Base-by-base conservation (phyloP, 2,888 invertebrate genomes). In the Schrankia costaestrigalis region DNA sequence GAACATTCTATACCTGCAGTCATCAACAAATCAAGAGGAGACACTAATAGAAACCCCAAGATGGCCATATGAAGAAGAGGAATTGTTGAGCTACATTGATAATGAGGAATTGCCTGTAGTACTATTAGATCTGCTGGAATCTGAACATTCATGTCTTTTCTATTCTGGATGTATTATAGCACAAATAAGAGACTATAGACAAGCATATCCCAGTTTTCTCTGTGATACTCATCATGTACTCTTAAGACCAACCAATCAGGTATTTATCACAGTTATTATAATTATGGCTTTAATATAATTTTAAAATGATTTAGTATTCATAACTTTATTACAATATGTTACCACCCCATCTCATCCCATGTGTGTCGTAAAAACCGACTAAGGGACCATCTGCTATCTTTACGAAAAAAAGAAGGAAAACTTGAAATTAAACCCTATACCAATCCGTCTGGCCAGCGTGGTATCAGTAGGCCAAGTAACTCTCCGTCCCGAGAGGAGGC, bases 131-230 rank as follows among this genome's bases (percentile, higher is more conserved):
- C 84, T 97, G 52, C 83, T 97, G 42, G 96, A 95, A 71, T 90
- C 93, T 5, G 93, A 94, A 69, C 92, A 95, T 71, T 94, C 95
- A 31, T 94, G 94, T 78, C 89, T 97, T 41, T 95, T 96, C 85
- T 96, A 97, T 78, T 95, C 93, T 57, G 97, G 97, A 45, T 96
- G 97, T 86, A 93, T 97, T 47, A 94, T 97, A 71, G 95, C 94
- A 58, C 95, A 97, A 90, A 91, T 97, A 62, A 91, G 96, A 65
- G 97, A 97, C 82, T 95, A 94, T 75, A 90, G 97, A 69, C 94
- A 93, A 84, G 92, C 93, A 55, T 94, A 93, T 86, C 93, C 93
- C 58, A 91, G 90, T 78, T 93, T 91, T 78, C 89, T 91, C 72
- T 94, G 93, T 89, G 94, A 95, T 88, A 93, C 93, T 59, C 94